Base-by-base conservation (phyloP, 2,888 invertebrate genomes). In the Chrysopilus asiliformis region DNA sequence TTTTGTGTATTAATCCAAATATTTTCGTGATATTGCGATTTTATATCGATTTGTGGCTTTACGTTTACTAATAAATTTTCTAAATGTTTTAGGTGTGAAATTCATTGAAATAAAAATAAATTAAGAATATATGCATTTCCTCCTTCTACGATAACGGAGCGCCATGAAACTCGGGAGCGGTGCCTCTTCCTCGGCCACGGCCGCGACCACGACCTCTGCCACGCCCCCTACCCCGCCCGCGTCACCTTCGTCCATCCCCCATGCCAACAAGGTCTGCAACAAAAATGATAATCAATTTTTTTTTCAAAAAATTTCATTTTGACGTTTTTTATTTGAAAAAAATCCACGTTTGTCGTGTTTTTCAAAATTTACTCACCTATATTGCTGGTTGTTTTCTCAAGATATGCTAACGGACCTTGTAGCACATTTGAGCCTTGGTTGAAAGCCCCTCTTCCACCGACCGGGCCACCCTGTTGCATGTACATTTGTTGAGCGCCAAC, bases 321-420 rank as follows among this genome's bases (percentile, higher is more conserved):
- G n/a, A n/a, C n/a, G n/a, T n/a, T n/a, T n/a, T n/a, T n/a, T n/a
- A n/a, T n/a, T n/a, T n/a, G n/a, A n/a, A n/a, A n/a, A n/a, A n/a
- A n/a, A n/a, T n/a, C n/a, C n/a, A n/a, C n/a, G n/a, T n/a, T n/a
- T n/a, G n/a, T 27, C 12, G 31, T 31, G 12, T 33, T 33, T 22
- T 34, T 5, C 22, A 7, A 10, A 8, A 22, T 24, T 4, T 22
- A 13, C 35, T 43, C 59, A 73, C 75, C 87, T 72, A 89, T 87
- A 66, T 85, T 87, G 65, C 85, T 85, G 53, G 87, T 83, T 45
- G 86, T 86, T 68, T 87, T 86, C 68, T 89, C 87, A 43, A 90
- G 67, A 55, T 79, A 87, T 2, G 87, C 87, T 43, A 89, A 68
- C 1, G 87, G 89, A 6, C 87, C 86, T 47, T 84, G 85, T 37